Conservation (phyloP, 2,797 vertebrate species). For the Urocyon cinereoargenteus region DNA sequence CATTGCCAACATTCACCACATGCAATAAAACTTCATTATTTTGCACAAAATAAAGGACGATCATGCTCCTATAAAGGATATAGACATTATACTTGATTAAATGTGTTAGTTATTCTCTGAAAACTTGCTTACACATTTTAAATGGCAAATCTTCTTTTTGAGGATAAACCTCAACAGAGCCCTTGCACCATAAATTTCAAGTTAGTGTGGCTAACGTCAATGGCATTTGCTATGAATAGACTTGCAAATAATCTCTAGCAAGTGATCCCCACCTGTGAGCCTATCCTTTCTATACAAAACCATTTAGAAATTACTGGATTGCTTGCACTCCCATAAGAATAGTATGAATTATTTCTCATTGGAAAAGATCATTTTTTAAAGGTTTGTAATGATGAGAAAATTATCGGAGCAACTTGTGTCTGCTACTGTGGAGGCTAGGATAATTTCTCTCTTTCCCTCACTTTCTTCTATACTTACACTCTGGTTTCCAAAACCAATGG, state of each 20-base stretch:
- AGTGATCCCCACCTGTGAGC: not conserved
- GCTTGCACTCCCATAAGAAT: not conserved
- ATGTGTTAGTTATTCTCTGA: not conserved
- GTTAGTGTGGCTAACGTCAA: not conserved
- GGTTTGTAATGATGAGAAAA: not conserved
- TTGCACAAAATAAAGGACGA: not conserved
- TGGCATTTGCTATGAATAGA: not conserved
- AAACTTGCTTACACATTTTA: not conserved
- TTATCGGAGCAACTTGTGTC: not conserved
- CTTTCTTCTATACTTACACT: not conserved
- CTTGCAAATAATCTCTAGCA: conserved; percentile 14
- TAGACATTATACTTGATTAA: not conserved
- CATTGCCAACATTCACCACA: not conserved
- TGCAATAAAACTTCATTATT: not conserved
- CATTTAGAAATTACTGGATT: not conserved
- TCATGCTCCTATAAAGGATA: not conserved
- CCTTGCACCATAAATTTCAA: not conserved
- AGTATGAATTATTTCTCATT: not conserved
- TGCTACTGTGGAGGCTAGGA: not conserved
- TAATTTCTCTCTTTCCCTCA: not conserved
- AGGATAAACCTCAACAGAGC: not conserved
- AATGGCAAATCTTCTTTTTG: not conserved
- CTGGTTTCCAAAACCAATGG: conserved; percentile 36
- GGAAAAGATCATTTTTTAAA: not conserved
- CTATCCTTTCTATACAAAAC: not conserved